Evolutionary conservation across 2,888 invertebrate species (phyloP), one percentile per base, ranked within the genome.

Genomic region (Eupeodes latifasciatus): DNA sequence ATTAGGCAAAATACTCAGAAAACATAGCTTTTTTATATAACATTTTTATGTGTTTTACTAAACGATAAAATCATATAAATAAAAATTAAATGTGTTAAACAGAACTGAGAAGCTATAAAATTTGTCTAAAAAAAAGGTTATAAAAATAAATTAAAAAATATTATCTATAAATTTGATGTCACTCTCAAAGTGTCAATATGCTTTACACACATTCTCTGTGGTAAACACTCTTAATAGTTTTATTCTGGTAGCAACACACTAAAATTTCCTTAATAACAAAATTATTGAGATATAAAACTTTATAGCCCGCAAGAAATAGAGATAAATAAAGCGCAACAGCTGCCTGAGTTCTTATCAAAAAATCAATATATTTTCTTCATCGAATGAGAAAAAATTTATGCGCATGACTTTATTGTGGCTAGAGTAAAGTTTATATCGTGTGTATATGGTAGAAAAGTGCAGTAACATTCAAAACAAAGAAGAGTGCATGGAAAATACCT

Each of bases 241-340:
- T n/a, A 7, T 16, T n/a, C 44, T 51, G 27, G 19, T 62, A 40
- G 27, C 59, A 59, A 59, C 14, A 36, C 34, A 27, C 14, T 7
- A 64, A 64, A 64, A 19, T 0, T 27, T 10, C 5, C 49, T 40
- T 6, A 16, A 53, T 19, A 12, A 40, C 27, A 27, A 40, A 40
- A 7, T 34, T 59, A 36, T 14, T 59, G 59, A 19, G n/a, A 55
- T 44, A 19, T 55, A 0, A 67, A 14, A 67, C 11, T 71, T 53
- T 64, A 62, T 55, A 40, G 10, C 12, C 40, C 55, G 19, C 71
- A 81, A 59, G 36, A 44, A 55, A 57, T 19, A 55, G 55, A 66
- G 44, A 62, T 66, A 81, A 85, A 72, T 77, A 76, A 64, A 55
- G 77, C 77, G 87, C 87, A 87, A 87, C 87, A 87, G 87, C 84